Percentiles rank a stretch among this genome's conserved stretches.
These are phyloP conservation scores for Drosophila algonquin DNA, from an alignment of 2,888 invertebrate genomes.

Conservation along the genomic window DNA sequence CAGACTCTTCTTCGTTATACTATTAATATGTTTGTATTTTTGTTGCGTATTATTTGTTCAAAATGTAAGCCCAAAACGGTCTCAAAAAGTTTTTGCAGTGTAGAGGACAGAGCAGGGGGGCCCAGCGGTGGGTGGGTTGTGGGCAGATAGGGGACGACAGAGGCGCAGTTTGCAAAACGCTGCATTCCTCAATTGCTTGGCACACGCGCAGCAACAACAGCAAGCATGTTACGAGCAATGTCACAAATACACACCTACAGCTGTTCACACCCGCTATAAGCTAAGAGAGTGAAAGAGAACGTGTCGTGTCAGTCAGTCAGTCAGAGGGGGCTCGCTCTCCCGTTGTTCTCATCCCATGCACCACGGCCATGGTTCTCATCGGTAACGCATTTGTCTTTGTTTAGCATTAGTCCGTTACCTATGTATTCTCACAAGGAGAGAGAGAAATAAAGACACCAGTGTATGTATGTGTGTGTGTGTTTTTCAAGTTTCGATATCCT, in stretches of 20 bases:
- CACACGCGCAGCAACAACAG: conserved; percentile 64
- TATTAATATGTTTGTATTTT: background rate
- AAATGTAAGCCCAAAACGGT: conserved; percentile 20
- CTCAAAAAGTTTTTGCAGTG: background rate
- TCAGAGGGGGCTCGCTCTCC: background rate
- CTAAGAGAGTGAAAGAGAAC: conserved; percentile 9
- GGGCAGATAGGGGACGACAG: background rate
- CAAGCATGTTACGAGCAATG: conserved; percentile 55
- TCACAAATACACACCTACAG: conserved; percentile 44
- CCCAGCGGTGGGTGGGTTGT: background rate
- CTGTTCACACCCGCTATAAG: conserved; percentile 4
- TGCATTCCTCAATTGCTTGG: conserved; percentile 73
- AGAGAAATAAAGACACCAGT: conserved; percentile 17
- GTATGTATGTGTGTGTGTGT: conserved; percentile 7
- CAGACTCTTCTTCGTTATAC: background rate
- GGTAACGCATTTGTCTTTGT: conserved; percentile 71
- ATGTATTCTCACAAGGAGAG: conserved; percentile 12
- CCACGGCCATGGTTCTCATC: conserved; percentile 21
- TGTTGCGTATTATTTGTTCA: background rate
- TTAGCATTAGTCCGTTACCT: conserved; percentile 54
- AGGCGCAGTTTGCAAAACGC: conserved; percentile 25
- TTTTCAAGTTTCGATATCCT: background rate
- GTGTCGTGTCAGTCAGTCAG: conserved; percentile 8
- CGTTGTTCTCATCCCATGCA: conserved; percentile 7
- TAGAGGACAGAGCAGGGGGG: background rate